phyloP scores from a whole-genome alignment of 2,888 invertebrate species.

The Formica aserva region DNA sequence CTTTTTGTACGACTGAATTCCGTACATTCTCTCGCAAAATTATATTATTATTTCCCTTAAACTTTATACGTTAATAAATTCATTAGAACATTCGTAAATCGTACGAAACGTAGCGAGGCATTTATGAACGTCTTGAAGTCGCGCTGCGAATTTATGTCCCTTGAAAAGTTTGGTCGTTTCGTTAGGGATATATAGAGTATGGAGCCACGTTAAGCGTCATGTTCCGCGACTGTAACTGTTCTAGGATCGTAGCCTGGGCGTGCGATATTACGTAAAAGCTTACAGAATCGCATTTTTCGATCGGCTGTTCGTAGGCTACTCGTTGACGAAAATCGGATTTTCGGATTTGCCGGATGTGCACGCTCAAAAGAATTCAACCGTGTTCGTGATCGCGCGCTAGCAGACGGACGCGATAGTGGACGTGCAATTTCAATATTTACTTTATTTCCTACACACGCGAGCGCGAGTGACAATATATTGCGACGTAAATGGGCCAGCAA shows the following conservation, averaged over 20 bases:
- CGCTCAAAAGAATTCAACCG: conserved; percentile 74
- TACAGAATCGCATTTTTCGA: conserved; percentile 72
- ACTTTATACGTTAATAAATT: conserved; percentile 48
- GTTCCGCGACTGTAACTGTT: conserved; percentile 35
- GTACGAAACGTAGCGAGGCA: conserved; percentile 51
- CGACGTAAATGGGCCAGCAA: conserved; percentile 5
- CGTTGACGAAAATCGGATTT: conserved; percentile 76
- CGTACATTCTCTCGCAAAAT: neutral
- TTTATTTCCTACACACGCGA: conserved; percentile 11
- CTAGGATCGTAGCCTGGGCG: conserved; percentile 42
- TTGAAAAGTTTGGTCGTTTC: conserved; percentile 52
- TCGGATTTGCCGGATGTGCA: conserved; percentile 75
- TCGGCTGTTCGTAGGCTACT: conserved; percentile 65
- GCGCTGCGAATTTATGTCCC: conserved; percentile 46
- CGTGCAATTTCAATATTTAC: conserved; percentile 64
- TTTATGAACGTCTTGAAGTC: conserved; percentile 57
- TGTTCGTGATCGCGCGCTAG: conserved; percentile 52
- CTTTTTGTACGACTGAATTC: neutral
- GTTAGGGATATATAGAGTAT: conserved; percentile 44
- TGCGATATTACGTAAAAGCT: conserved; percentile 74
- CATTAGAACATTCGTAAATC: conserved; percentile 55
- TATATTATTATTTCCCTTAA: conserved; percentile 28
- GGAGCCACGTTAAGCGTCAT: conserved; percentile 50
- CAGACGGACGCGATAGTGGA: conserved; percentile 57
- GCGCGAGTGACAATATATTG: conserved; percentile 22